Base-by-base conservation (phyloP, 2,113 vertebrate species). In the Apus apus region DNA sequence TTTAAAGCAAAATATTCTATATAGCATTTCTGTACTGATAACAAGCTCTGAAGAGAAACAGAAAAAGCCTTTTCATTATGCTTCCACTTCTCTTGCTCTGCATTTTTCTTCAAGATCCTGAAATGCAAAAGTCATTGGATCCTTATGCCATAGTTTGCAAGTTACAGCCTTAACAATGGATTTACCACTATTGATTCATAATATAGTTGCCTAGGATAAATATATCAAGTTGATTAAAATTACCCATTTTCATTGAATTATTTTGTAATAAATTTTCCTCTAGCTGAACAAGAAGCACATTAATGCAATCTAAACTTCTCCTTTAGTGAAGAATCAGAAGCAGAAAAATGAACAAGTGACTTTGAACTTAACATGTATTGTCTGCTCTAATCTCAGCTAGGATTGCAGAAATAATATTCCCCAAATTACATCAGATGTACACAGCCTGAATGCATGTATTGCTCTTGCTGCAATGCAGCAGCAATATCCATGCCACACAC, bases 181-280 rank as follows among this genome's bases (percentile, higher is more conserved):
- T 96, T 78, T 85, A 81, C 46, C 84, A 14, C 51, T 51, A 86
- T 88, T 73, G 89, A 93, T 95, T 91, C 71, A 83, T 60, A 64
- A 45, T 45, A 70, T 2, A 64, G 85, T 6, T 79, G 62, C 51
- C 56, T 27, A 54, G 38, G 56, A 85, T 71, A 93, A 95, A 94
- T 80, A 88, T 9, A 94, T 85, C 88, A 86, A 73, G 61, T 74
- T 74, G 85, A 93, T 93, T 84, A 96, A 95, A 97, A 94, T 83
- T 74, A 80, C 34, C 56, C 83, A 56, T 79, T 93, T 91, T 71
- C 81, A 96, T 85, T 92, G 79, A 90, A 78, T 90, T 25, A 32
- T 60, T 32, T 71, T 92, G 61, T 14, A 95, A 83, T 81, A 72
- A 95, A 50, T 95, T 95, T 83, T 88, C 82, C 72, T 86, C 29